phyloP scores from a whole-genome alignment of 2,797 vertebrate species.

The Pempheris klunzingeri region DNA sequence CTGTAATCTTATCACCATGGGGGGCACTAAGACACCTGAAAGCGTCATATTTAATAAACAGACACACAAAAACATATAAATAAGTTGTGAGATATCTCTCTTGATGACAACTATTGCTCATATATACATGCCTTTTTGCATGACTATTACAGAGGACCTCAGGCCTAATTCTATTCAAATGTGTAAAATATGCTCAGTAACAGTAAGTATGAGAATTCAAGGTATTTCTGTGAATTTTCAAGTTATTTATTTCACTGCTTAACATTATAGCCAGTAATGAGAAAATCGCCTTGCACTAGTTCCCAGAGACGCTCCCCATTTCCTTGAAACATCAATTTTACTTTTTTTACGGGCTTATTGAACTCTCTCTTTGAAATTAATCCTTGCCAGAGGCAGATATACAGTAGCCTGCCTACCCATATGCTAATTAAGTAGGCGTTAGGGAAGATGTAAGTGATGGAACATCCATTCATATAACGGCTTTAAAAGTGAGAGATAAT shows the following conservation, averaged over 20 bases:
- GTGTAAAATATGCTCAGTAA: not conserved
- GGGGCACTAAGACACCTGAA: constrained; percentile 28
- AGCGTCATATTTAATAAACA: constrained; percentile 21
- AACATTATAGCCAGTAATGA: constrained; percentile 27
- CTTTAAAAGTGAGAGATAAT: constrained; percentile 43
- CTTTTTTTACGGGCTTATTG: constrained; percentile 27
- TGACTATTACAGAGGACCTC: constrained; percentile 7
- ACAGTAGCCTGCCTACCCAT: constrained; percentile 48
- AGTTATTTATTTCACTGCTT: constrained; percentile 27
- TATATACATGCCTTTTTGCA: not conserved
- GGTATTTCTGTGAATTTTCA: constrained; percentile 1
- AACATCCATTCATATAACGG: constrained; percentile 50
- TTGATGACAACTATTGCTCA: not conserved
- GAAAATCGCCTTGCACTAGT: constrained; percentile 20
- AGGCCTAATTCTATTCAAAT: constrained; percentile 10
- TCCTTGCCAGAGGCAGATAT: constrained; percentile 50
- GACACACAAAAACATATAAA: constrained; percentile 25
- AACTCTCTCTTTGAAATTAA: constrained; percentile 56
- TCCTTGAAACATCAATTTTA: constrained; percentile 20
- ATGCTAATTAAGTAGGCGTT: constrained; percentile 58
- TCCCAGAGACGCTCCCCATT: constrained; percentile 32
- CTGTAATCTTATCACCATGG: constrained; percentile 36
- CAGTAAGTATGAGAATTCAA: constrained; percentile 16
- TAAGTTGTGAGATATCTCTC: not conserved
- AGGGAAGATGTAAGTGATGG: constrained; percentile 31